Percentiles rank a stretch among this genome's conserved stretches.
Evolutionary conservation across 23 tunicate genomes (phyloP).

Genomic region (Halocynthia roretzi): DNA sequence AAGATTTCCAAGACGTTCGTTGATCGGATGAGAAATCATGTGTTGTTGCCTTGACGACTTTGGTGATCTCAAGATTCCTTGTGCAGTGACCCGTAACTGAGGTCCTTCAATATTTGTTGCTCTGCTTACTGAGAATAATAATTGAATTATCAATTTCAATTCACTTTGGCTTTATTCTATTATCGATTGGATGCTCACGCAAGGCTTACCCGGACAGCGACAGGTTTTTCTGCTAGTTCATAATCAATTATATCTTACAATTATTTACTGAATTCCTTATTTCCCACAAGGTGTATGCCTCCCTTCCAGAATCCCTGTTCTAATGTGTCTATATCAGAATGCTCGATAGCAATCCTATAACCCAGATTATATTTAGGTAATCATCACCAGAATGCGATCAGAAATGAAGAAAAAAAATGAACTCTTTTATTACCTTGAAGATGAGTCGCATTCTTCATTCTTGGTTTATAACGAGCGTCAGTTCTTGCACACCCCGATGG

Average conservation of each 20-base stretch:
- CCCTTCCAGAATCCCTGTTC: too few relatives aligned
- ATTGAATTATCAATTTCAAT: not conserved
- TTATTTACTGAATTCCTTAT: not conserved
- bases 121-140: slow-evolving; percentile 33
- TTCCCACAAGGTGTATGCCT: too few relatives aligned
- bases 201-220: too few relatives aligned
- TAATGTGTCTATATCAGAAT: too few relatives aligned
- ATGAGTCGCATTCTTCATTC: slow-evolving; percentile 42
- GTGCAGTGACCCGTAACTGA: slow-evolving; percentile 49
- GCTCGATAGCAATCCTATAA: too few relatives aligned
- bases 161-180: not conserved
- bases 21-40: slow-evolving; percentile 18
- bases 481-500: slow-evolving; percentile 70
- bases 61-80: slow-evolving; percentile 53
- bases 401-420: not conserved
- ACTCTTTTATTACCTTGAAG: slow-evolving; percentile 32
- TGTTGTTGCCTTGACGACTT: slow-evolving; percentile 3
- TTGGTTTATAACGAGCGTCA: slow-evolving; percentile 44
- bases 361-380: too few relatives aligned
- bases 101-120: slow-evolving; percentile 70
- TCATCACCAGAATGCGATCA: too few relatives aligned
- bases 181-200: too few relatives aligned
- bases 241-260: not conserved
- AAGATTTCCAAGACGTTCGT: slow-evolving; percentile 51
- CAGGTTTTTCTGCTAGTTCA: not conserved